Percentiles rank a stretch among this genome's conserved stretches.
phyloP scores from a whole-genome alignment of 1,140 invertebrate genomes.

The Ladona fulva region DNA sequence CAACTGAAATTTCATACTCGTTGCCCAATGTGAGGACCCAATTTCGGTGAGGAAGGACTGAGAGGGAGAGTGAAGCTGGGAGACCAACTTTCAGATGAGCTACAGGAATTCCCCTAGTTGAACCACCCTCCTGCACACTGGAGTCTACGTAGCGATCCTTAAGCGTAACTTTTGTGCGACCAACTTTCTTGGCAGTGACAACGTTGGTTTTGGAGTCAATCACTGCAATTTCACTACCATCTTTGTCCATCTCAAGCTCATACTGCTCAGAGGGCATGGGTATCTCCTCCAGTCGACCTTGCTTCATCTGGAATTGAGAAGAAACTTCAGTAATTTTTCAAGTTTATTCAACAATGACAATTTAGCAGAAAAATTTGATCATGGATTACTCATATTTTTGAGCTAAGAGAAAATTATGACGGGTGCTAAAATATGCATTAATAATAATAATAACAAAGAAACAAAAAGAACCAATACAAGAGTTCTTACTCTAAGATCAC shows the following conservation, averaged over 20 bases:
- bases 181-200: slow-evolving; percentile 48
- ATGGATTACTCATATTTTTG: too few species aligned
- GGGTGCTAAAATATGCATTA: too few species aligned
- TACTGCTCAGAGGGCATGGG: slow-evolving; percentile 62
- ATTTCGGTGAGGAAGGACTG: slow-evolving; percentile 47
- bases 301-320: slow-evolving; percentile 39
- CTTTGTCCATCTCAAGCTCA: slow-evolving; percentile 51
- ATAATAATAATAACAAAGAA: too few species aligned
- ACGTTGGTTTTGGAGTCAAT: slow-evolving; percentile 41
- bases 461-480: too few species aligned
- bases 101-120: slow-evolving; percentile 37
- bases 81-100: slow-evolving; percentile 47
- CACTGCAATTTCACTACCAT: slow-evolving; percentile 46
- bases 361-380: too few species aligned
- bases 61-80: slow-evolving; percentile 48
- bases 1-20: background rate
- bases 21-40: background rate
- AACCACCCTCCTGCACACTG: slow-evolving; percentile 38
- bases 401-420: too few species aligned
- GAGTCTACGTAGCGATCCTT: slow-evolving; percentile 51
- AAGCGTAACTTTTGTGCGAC: slow-evolving; percentile 54
- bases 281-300: slow-evolving; percentile 54
- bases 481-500: too few species aligned
- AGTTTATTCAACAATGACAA: too few species aligned
- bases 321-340: too few species aligned